Conservation (phyloP, 2,113 vertebrate species). For the Hyaena hyaena region DNA sequence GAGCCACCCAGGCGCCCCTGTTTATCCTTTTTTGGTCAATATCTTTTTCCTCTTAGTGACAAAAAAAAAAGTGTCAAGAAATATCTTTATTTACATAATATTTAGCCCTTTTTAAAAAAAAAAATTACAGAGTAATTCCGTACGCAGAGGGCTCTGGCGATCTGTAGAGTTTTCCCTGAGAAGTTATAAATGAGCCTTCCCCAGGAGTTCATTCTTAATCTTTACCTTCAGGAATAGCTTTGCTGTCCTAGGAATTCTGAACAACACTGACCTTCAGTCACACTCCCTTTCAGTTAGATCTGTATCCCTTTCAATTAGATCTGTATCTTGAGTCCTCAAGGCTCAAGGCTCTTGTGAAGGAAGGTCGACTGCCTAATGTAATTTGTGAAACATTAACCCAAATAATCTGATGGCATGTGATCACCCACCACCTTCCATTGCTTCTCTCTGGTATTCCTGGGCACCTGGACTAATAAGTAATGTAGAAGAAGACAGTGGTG, state of each 20-base stretch:
- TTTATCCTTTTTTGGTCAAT: not conserved
- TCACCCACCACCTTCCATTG: not conserved
- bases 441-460: not conserved
- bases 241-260: constrained; percentile 22
- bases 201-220: constrained; percentile 46
- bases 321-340: not conserved
- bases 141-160: not conserved
- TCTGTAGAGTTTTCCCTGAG: not conserved
- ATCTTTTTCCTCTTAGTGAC: constrained; percentile 24
- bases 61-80: not conserved
- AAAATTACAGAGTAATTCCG: not conserved
- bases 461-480: not conserved
- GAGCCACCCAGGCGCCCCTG: no score
- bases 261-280: not conserved
- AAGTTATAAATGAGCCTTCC: not conserved
- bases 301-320: not conserved
- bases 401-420: not conserved
- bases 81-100: not conserved
- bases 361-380: not conserved
- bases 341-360: not conserved
- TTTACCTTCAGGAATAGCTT: constrained; percentile 1
- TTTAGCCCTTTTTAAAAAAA: not conserved
- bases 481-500: not conserved
- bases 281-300: not conserved
- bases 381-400: not conserved